These are phyloP conservation scores for Prunella himalayana DNA, from an alignment of 2,113 vertebrate species.

Conservation along the genomic window DNA sequence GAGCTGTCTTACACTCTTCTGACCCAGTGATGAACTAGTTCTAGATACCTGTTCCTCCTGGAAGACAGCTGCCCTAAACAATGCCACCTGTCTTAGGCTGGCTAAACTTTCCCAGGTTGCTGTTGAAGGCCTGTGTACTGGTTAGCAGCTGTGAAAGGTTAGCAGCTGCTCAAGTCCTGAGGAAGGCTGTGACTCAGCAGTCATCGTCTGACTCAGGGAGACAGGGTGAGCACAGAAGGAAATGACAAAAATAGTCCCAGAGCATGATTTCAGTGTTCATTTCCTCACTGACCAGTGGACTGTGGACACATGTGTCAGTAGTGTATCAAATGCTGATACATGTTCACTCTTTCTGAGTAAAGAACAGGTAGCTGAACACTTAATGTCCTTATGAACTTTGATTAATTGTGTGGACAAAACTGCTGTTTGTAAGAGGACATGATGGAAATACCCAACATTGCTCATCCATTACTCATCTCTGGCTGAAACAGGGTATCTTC, in stretches of 20 bases:
- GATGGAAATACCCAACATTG: rapidly evolving
- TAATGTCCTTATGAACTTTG: not conserved
- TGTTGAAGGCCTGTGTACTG: not conserved
- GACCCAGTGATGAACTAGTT: not conserved
- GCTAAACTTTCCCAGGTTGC: not conserved
- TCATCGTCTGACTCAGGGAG: not conserved
- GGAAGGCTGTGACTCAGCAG: not conserved
- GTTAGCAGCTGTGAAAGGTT: not conserved
- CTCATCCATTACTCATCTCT: not conserved
- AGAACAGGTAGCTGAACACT: not conserved
- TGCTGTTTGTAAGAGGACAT: not conserved
- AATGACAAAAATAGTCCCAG: not conserved
- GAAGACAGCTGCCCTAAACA: not conserved
- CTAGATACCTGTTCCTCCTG: not conserved
- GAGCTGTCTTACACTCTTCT: not conserved
- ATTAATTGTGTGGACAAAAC: not conserved
- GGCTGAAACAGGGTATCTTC: not conserved
- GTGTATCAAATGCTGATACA: not conserved
- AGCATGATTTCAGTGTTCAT: not conserved
- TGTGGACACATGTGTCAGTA: not conserved
- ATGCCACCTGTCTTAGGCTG: not conserved
- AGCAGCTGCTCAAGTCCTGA: not conserved
- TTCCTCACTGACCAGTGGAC: not conserved
- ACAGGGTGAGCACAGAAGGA: not conserved
- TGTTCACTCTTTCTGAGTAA: not conserved